Evolutionary conservation across 2,888 invertebrate species (phyloP).

Genomic region (Epinotia ramella): DNA sequence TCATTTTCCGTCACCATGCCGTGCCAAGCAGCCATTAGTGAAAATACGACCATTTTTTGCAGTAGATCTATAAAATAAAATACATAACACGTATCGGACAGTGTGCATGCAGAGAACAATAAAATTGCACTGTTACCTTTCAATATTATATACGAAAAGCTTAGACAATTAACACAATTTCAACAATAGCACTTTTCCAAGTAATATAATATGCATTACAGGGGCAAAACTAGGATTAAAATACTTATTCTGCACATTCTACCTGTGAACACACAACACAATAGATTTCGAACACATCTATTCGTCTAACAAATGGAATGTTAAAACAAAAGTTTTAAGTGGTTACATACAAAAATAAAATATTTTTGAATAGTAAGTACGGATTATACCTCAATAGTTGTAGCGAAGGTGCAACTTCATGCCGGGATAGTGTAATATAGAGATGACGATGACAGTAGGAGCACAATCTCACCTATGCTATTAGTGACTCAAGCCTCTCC

Average conservation of each 20-base stretch:
- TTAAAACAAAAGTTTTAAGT: background rate
- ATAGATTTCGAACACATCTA: conserved; percentile 16
- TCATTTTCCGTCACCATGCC: conserved; percentile 18
- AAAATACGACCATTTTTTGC: background rate
- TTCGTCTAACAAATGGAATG: background rate
- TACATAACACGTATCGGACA: conserved; percentile 10
- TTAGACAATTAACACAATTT: background rate
- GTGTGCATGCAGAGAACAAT: background rate
- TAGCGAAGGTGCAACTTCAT: conserved; percentile 9
- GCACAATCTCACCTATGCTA: background rate
- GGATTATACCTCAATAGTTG: conserved; percentile 1
- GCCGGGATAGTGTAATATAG: background rate
- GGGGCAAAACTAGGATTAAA: background rate
- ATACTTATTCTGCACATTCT: conserved; percentile 8
- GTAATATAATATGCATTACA: background rate
- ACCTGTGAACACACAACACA: conserved; percentile 28
- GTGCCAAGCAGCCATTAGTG: conserved; percentile 9
- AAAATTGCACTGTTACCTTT: background rate
- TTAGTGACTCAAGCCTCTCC: background rate
- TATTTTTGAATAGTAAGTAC: background rate
- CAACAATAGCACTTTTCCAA: background rate
- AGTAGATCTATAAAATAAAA: conserved; percentile 12
- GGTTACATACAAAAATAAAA: background rate
- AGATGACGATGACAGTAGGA: background rate
- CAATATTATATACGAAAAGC: background rate